Conservation (phyloP, 2,113 vertebrate species). For the Nothoprocta perdicaria region DNA sequence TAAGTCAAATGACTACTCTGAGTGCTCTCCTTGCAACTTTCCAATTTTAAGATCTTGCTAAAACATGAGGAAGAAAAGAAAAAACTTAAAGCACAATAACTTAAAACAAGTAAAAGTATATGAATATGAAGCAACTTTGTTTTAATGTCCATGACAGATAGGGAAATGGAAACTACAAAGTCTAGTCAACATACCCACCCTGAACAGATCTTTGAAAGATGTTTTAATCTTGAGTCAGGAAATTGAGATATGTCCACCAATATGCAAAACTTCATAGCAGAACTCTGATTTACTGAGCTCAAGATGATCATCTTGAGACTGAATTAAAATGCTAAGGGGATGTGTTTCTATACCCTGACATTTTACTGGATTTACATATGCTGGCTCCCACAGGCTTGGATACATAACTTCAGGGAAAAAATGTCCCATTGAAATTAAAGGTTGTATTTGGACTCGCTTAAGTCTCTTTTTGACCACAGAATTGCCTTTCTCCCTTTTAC, state of each 20-base stretch:
- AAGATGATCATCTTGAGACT: background rate
- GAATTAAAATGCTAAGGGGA: background rate
- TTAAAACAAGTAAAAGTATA: background rate
- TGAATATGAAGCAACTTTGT: background rate
- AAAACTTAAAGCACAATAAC: background rate
- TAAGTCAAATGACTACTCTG: background rate
- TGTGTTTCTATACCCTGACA: background rate
- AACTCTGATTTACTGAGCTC: background rate
- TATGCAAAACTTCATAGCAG: background rate
- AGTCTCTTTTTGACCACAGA: slow-evolving; percentile 21
- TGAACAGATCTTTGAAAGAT: background rate
- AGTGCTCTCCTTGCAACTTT: background rate
- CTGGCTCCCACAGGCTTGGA: background rate
- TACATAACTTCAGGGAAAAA: background rate
- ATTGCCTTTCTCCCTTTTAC: slow-evolving; percentile 42
- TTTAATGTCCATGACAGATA: background rate
- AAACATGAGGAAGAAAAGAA: background rate
- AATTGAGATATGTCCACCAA: background rate
- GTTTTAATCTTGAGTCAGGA: background rate
- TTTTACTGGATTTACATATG: background rate
- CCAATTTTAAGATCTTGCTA: background rate
- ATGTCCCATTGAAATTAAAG: slow-evolving; percentile 3
- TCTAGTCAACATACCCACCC: background rate
- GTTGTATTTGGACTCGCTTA: slow-evolving; percentile 47
- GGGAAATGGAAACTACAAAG: background rate